A percentile compares a stretch with the other conserved stretches of the same genome.
phyloP scores from a whole-genome alignment of 2,888 invertebrate genomes.

The Timema podura region DNA sequence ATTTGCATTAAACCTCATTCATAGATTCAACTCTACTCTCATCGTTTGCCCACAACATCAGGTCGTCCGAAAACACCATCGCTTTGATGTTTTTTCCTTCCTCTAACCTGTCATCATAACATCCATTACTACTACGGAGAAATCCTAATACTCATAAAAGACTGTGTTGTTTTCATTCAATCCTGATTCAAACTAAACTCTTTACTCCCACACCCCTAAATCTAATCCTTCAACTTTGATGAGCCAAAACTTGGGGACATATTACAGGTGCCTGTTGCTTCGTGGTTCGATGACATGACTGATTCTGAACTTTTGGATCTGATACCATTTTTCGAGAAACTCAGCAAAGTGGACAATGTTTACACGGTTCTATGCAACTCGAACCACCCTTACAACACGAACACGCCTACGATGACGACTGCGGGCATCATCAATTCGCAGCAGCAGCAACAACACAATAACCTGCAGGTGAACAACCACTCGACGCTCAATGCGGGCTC shows the following conservation, averaged over 20 bases:
- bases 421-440: constrained; percentile 21
- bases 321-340: constrained; percentile 95
- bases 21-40: no score
- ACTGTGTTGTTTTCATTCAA: no score
- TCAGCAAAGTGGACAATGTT: constrained; percentile 95
- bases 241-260: not conserved
- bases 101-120: no score
- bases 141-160: no score
- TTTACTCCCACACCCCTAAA: no score
- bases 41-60: no score
- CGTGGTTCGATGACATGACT: constrained; percentile 99
- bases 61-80: no score
- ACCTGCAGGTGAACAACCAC: constrained; percentile 30
- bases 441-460: constrained; percentile 28
- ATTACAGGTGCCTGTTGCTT: constrained; percentile 89
- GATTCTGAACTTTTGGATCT: constrained; percentile 96
- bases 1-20: no score
- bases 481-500: constrained; percentile 26
- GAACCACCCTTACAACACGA: constrained; percentile 72
- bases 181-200: no score
- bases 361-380: constrained; percentile 92
- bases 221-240: no score
- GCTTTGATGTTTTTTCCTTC: no score
- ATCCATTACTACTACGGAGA: no score
- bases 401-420: constrained; percentile 17